A percentile compares a stretch with the other conserved stretches of the same genome.
Conservation (phyloP, 2,113 vertebrate genomes). For the Bos taurus region ARS-UCD2.0 NC_037328.1:91487501-91488000, state of each 20-base stretch:
- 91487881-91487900: neutral
- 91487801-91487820: neutral
- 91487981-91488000: neutral
- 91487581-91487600: neutral
- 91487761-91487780: neutral
- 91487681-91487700: neutral
- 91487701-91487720: neutral
- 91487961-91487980: neutral
- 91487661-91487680: neutral
- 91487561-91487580: neutral
- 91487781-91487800: neutral
- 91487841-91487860: neutral
- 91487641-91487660: neutral
- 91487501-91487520: neutral
- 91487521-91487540: neutral
- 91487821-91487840: neutral
- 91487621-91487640: neutral
- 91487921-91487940: neutral
- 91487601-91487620: neutral
- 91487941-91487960: neutral
- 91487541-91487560: neutral
- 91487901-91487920: neutral
- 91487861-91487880: neutral
- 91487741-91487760: neutral
- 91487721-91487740: neutral